phyloP scores from a whole-genome alignment of 2,888 invertebrate genomes.

The Drosophila meridionalis region DNA sequence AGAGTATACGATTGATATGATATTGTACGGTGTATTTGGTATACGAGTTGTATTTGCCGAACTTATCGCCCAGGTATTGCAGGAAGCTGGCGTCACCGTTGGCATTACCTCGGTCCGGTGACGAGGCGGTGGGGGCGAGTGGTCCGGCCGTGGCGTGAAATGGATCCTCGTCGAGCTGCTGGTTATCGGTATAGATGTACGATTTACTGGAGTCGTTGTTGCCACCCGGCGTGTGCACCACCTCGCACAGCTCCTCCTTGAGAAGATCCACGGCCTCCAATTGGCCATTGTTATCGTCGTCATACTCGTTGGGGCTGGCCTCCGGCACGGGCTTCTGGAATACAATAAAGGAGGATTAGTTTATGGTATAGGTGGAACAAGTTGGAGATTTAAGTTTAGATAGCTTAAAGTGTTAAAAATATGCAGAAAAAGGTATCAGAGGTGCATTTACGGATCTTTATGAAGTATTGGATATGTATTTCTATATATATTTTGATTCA shows the following conservation, averaged over 20 bases:
- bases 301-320: conserved; percentile 7
- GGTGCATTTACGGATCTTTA: too few species aligned
- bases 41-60: conserved; percentile 47
- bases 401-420: background rate
- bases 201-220: conserved; percentile 17
- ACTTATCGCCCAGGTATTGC: conserved; percentile 50
- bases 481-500: too few species aligned
- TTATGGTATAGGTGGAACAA: background rate
- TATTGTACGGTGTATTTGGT: conserved; percentile 60
- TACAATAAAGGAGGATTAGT: background rate
- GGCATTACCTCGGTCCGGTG: background rate
- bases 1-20: conserved; percentile 59
- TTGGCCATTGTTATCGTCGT: conserved; percentile 15
- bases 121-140: background rate
- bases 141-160: conserved; percentile 6
- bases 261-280: conserved; percentile 44
- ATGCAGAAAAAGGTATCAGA: background rate
- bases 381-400: background rate
- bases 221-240: conserved; percentile 8
- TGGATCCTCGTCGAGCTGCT: conserved; percentile 15
- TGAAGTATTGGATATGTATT: too few species aligned
- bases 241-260: conserved; percentile 47
- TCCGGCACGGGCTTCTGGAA: conserved; percentile 26
- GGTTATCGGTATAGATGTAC: conserved; percentile 11
- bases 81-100: conserved; percentile 50